Evolutionary conservation across 2,113 vertebrate genomes (phyloP).

Genomic region (Carlito syrichta): DNA sequence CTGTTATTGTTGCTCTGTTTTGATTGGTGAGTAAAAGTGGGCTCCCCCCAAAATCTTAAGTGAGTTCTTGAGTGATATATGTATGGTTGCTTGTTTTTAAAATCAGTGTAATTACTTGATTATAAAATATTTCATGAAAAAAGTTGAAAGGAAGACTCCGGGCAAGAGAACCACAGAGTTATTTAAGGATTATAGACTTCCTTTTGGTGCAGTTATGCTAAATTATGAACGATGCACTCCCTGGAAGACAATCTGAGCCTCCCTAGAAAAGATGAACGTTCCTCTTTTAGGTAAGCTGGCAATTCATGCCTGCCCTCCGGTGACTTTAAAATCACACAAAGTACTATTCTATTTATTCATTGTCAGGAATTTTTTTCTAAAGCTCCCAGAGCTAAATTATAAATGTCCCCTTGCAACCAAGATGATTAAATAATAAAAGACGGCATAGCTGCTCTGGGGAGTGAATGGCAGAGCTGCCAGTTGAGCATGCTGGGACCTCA

Average conservation of each 20-base stretch:
- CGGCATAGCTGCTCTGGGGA: background rate
- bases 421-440: background rate
- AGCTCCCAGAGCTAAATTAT: conserved; percentile 20
- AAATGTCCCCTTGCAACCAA: conserved; percentile 17
- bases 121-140: conserved; percentile 32
- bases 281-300: background rate
- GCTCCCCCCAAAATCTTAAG: background rate
- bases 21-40: background rate
- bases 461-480: background rate
- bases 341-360: conserved; percentile 38
- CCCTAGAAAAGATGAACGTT: background rate
- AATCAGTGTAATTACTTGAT: conserved; percentile 33
- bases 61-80: background rate
- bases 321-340: background rate
- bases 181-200: conserved; percentile 32
- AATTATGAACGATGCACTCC: background rate
- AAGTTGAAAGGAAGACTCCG: conserved; percentile 25
- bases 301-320: background rate
- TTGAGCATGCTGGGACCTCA: background rate
- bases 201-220: background rate
- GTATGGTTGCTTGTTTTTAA: background rate
- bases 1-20: background rate
- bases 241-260: background rate
- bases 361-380: background rate
- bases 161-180: conserved; percentile 22